Conservation (phyloP, 2,113 vertebrate genomes). For the Strix aluco region DNA sequence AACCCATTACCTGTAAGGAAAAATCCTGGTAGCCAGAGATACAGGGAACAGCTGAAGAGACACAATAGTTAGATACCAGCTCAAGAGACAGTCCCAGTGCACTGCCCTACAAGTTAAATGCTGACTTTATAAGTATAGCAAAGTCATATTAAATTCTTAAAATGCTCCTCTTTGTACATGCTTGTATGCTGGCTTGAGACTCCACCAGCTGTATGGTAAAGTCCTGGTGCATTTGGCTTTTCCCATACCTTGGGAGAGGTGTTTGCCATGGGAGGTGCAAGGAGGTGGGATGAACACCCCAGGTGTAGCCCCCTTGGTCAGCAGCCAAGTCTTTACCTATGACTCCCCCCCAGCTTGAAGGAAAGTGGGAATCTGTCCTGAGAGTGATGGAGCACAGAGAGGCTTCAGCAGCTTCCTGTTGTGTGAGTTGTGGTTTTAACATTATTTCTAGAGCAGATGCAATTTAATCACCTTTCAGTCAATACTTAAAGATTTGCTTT, state of each 20-base stretch:
- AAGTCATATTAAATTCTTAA: background rate
- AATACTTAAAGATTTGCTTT: background rate
- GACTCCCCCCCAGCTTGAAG: fast-evolving
- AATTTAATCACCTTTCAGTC: background rate
- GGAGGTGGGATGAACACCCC: background rate
- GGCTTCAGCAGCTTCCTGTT: background rate
- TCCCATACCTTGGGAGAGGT: background rate
- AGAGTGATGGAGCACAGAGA: background rate
- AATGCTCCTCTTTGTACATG: background rate
- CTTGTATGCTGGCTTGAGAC: background rate
- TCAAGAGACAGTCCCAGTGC: background rate
- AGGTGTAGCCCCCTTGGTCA: background rate
- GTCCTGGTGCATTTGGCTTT: background rate
- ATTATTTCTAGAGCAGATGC: background rate
- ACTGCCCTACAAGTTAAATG: background rate
- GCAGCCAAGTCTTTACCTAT: background rate
- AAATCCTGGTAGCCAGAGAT: fast-evolving
- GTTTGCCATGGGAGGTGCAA: background rate
- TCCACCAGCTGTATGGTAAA: background rate
- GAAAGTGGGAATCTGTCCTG: background rate
- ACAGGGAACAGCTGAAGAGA: background rate
- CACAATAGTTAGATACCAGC: background rate
- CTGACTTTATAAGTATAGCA: background rate
- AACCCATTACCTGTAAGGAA: background rate
- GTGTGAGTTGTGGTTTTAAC: background rate